A percentile compares a stretch with the other conserved stretches of the same genome.
phyloP scores from a whole-genome alignment of 2,113 vertebrate species.

The Takifugu flavidus region DNA sequence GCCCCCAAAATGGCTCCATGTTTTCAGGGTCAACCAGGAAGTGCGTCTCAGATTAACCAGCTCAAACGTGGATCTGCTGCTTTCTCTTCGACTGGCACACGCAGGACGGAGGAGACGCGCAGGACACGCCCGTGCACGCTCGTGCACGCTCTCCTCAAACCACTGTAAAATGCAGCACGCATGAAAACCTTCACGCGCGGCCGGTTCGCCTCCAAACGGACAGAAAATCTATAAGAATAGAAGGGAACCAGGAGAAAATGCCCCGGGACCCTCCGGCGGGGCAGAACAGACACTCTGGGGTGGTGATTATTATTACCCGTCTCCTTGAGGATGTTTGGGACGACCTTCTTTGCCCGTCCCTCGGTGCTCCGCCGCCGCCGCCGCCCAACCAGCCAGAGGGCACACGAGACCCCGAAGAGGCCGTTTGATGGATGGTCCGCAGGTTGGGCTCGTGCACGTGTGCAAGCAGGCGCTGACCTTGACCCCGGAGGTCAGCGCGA shows the following conservation, averaged over 20 bases:
- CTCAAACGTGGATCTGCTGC: too few species aligned
- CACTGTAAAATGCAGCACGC: constrained; percentile 37
- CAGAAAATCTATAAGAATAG: constrained; percentile 49
- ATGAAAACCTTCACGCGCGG: constrained; percentile 23
- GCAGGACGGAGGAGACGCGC: constrained; percentile 1
- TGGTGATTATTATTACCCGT: constrained; percentile 63
- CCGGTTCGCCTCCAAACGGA: constrained; percentile 32
- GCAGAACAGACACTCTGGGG: constrained; percentile 13
- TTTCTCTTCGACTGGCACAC: not conserved
- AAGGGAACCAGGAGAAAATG: constrained; percentile 14
- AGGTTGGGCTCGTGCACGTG: constrained; percentile 23
- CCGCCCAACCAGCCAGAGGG: constrained; percentile 60
- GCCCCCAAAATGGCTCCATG: constrained; percentile 41
- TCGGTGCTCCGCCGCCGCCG: constrained; percentile 33
- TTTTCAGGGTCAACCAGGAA: constrained; percentile 18
- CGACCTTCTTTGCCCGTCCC: constrained; percentile 61
- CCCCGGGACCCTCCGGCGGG: constrained; percentile 18
- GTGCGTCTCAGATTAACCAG: too few species aligned
- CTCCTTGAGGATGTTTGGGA: constrained; percentile 54
- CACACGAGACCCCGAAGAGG: constrained; percentile 46
- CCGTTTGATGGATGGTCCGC: constrained; percentile 59
- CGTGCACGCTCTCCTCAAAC: constrained; percentile 6
- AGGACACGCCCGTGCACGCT: not conserved
- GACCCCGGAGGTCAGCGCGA: constrained; percentile 62
- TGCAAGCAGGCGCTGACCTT: constrained; percentile 42